These are phyloP conservation scores for Archocentrus centrarchus DNA, from an alignment of 2,113 vertebrate genomes.

Conservation along the genomic window DNA sequence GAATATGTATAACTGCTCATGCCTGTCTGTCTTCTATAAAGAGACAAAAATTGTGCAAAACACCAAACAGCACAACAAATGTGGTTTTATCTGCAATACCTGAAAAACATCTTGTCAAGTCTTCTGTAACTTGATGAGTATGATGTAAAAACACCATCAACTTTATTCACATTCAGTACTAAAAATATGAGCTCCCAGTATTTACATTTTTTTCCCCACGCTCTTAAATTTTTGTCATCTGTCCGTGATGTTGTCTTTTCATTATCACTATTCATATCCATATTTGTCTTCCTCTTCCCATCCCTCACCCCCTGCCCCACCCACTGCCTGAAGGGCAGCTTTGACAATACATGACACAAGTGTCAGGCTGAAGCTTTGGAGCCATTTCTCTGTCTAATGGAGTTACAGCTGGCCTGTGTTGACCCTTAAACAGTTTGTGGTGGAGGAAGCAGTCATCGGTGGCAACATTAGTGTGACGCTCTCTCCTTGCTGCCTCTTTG, in stretches of 20 bases:
- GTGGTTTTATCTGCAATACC: not conserved
- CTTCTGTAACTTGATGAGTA: too few relatives aligned
- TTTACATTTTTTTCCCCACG: not conserved
- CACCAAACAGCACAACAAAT: not conserved
- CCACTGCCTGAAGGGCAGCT: conserved; percentile 27
- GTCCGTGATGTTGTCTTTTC: not conserved
- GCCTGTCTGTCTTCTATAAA: not conserved
- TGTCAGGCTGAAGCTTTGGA: conserved; percentile 49
- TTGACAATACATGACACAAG: conserved; percentile 40
- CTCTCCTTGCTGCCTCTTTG: conserved; percentile 42
- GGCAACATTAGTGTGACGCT: conserved; percentile 24
- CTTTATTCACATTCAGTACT: too few relatives aligned
- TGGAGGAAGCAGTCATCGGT: conserved; percentile 7
- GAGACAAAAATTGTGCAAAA: not conserved
- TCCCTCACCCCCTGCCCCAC: not conserved
- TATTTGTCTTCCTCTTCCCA: not conserved
- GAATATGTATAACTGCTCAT: not conserved
- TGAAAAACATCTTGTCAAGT: not conserved
- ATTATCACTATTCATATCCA: conserved; percentile 30
- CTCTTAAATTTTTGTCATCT: not conserved
- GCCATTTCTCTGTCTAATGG: conserved; percentile 66
- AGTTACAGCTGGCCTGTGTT: conserved; percentile 54
- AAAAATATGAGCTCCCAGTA: too few relatives aligned
- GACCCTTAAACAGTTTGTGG: conserved; percentile 65
- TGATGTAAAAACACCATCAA: too few relatives aligned